Evolutionary conservation across 2,113 vertebrate genomes (phyloP).

Genomic region (Epinephelus fuscoguttatus): DNA sequence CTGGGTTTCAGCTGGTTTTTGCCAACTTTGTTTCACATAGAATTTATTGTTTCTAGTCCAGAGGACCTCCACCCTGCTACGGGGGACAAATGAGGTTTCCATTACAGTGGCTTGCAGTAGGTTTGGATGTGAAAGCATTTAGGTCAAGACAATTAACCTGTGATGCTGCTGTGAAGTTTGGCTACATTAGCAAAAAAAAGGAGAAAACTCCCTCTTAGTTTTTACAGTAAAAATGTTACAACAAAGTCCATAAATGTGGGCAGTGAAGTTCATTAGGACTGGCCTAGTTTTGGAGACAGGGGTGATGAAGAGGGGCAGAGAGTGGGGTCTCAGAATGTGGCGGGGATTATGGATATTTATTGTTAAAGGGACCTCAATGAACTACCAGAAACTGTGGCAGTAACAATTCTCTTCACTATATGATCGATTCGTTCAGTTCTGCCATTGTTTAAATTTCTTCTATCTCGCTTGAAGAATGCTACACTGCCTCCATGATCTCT

Average conservation of each 20-base stretch:
- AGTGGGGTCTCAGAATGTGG: neutral
- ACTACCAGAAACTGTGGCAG: neutral
- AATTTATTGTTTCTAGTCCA: neutral
- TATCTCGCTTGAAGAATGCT: too few relatives aligned
- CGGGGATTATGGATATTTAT: neutral
- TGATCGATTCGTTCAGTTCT: too few relatives aligned
- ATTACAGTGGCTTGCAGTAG: too few relatives aligned
- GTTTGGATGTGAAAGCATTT: neutral
- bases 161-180: conserved; percentile 32
- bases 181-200: conserved; percentile 23
- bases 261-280: conserved; percentile 44
- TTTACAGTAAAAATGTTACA: conserved; percentile 22
- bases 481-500: too few relatives aligned
- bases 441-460: too few relatives aligned
- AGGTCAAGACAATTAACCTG: conserved; percentile 23
- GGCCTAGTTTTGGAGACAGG: conserved; percentile 12
- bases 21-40: neutral
- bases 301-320: conserved; percentile 1
- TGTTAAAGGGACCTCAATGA: neutral
- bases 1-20: neutral
- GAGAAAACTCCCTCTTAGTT: neutral
- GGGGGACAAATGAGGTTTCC: too few relatives aligned
- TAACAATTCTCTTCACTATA: too few relatives aligned
- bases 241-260: conserved; percentile 40
- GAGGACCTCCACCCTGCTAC: neutral